Conservation (phyloP, 1,140 invertebrate genomes). For the Saccostrea echinata region DNA sequence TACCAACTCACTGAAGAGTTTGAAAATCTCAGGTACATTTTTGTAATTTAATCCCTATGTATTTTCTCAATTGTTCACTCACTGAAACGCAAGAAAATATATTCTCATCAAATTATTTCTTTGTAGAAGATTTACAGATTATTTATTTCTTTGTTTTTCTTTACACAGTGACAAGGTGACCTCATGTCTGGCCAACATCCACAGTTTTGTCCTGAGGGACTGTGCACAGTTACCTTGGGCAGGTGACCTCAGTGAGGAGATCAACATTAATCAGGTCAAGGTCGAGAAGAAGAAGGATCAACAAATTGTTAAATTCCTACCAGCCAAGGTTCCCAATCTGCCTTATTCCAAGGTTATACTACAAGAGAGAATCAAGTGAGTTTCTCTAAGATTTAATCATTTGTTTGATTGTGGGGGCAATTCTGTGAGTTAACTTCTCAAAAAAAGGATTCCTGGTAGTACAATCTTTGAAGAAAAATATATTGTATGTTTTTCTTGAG, state of each 20-base stretch:
- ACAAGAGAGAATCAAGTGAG: constrained; percentile 77
- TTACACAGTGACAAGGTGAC: constrained; percentile 74
- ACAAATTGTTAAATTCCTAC: constrained; percentile 70
- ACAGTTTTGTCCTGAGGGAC: constrained; percentile 78
- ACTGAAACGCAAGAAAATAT: too few relatives aligned
- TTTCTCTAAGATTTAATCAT: too few relatives aligned
- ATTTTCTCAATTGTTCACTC: too few relatives aligned
- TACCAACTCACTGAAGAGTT: constrained; percentile 75
- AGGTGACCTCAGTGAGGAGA: constrained; percentile 73
- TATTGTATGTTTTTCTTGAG: too few relatives aligned
- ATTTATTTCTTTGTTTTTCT: neutral
- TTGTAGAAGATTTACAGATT: too few relatives aligned
- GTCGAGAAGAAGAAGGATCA: constrained; percentile 78
- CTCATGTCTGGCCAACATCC: constrained; percentile 78
- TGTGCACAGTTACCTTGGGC: constrained; percentile 79
- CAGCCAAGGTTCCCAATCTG: constrained; percentile 73
- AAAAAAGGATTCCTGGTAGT: too few relatives aligned
- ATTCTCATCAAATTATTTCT: too few relatives aligned
- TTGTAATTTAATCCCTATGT: neutral
- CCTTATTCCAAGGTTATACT: constrained; percentile 78
- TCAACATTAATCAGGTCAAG: constrained; percentile 70
- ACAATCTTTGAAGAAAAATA: too few relatives aligned
- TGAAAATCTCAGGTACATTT: constrained; percentile 73
- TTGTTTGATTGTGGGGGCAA: too few relatives aligned
- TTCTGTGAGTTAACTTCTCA: too few relatives aligned